Conservation (phyloP, 2,113 vertebrate species). For the Piaya cayana region DNA sequence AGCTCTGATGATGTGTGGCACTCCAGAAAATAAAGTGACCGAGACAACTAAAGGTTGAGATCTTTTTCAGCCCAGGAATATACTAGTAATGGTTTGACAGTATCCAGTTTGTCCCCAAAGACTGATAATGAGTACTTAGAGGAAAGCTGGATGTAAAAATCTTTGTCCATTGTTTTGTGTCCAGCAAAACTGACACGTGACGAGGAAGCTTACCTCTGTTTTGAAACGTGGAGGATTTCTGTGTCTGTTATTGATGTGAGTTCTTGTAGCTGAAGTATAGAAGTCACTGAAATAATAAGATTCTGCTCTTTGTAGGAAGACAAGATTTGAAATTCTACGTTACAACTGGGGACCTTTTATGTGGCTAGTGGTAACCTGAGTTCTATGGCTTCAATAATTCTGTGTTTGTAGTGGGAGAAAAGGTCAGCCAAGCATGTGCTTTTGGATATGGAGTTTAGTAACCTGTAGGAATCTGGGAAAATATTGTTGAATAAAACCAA, state of each 20-base stretch:
- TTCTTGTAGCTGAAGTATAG: not conserved
- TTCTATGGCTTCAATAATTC: not conserved
- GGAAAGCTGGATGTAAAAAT: not conserved
- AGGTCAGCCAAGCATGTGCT: not conserved
- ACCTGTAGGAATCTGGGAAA: not conserved
- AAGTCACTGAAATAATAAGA: not conserved
- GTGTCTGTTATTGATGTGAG: not conserved
- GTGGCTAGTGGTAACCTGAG: not conserved
- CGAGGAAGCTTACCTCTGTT: not conserved
- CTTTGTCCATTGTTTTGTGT: not conserved
- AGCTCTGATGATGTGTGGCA: not conserved
- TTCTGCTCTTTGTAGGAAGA: not conserved
- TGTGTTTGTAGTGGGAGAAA: fast-evolving
- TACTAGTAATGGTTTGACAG: not conserved
- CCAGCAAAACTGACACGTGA: not conserved
- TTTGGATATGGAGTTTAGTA: not conserved
- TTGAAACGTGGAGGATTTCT: not conserved
- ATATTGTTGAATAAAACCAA: not conserved
- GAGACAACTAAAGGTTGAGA: not conserved
- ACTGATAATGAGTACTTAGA: too few species aligned
- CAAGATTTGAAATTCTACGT: not conserved
- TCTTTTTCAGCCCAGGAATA: not conserved
- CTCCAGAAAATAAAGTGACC: not conserved
- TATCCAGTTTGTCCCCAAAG: not conserved
- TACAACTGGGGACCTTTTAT: not conserved